Base-by-base conservation (phyloP, 92 coral and sea anemone species). In the Phenganax stokvisi region DNA sequence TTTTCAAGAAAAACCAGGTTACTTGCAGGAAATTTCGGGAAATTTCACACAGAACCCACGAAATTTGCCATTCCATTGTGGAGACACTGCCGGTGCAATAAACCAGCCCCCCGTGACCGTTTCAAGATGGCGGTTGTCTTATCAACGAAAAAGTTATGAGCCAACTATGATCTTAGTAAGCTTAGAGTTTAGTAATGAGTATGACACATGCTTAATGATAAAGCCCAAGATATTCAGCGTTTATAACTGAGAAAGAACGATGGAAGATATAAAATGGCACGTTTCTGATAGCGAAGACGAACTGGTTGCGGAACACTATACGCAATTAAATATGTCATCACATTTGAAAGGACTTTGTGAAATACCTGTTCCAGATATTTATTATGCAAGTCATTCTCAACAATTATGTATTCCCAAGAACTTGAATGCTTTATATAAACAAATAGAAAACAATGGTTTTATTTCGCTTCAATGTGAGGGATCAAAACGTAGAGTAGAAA, bases 231-330 rank as follows among this genome's bases (percentile, higher is more conserved):
- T 1, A 20, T 70, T 9, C 16, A 3, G 44, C 77, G 17, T 44
- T 72, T 1, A 30, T 66, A 66, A 66, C 9, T 61, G 67, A 9
- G 47, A 59, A 25, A 59, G 16, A 78, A 78, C 73, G 59, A 78
- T 78, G 82, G 82, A 76, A 10, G 71, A 15, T 10, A 5, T 5
- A 37, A 72, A 78, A 78, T 78, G 82, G 82, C 82, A 78, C 30
- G 72, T 78, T 15, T 78, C 82, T 44, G 82, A 78, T 67, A 78
- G 82, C 58, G 82, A 78, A 47, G 82, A 51, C 15, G 82, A 78
- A 17, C 57, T 60, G 10, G 55, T 60, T 25, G 29, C 54, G n/a
- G 56, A 15, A 8, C 60, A 16, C 31, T 30, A 62, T 78, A 53
- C 59, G 13, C 72, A 37, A 44, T 37, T 58, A 12, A 51, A 30